These are phyloP conservation scores for Pantelozetes paolii DNA, from an alignment of 2,888 invertebrate species.

Conservation along the genomic window DNA sequence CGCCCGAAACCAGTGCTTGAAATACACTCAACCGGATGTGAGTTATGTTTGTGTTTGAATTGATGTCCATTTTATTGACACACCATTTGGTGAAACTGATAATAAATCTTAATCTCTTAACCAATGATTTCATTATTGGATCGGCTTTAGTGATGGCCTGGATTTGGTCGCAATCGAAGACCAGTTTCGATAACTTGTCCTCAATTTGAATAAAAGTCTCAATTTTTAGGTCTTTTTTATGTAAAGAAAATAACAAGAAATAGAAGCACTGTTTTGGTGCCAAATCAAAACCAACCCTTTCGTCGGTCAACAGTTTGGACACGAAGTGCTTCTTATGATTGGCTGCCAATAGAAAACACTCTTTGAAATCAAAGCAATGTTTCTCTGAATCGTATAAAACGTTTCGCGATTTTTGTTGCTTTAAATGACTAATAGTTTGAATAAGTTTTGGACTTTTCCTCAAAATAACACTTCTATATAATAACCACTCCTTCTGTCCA, in stretches of 20 bases:
- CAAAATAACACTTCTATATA: conserved; percentile 10
- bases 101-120: conserved; percentile 37
- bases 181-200: neutral
- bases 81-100: conserved; percentile 38
- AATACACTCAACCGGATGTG: conserved; percentile 34
- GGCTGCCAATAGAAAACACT: conserved; percentile 40
- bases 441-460: conserved; percentile 11
- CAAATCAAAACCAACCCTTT: conserved; percentile 19
- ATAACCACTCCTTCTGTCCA: neutral
- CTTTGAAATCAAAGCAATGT: conserved; percentile 36
- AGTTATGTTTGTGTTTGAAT: conserved; percentile 44
- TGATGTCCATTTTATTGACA: conserved; percentile 40
- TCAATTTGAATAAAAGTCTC: neutral
- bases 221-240: neutral
- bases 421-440: neutral
- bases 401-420: neutral
- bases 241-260: neutral
- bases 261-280: conserved; percentile 27
- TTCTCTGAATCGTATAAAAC: conserved; percentile 11
- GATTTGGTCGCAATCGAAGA: conserved; percentile 15
- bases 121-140: neutral
- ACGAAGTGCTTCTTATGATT: conserved; percentile 41
- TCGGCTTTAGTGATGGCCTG: neutral
- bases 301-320: conserved; percentile 12
- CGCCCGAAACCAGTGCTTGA: conserved; percentile 26